These are phyloP conservation scores for Smittia aterrima DNA, from an alignment of 2,888 invertebrate genomes.

Conservation along the genomic window DNA sequence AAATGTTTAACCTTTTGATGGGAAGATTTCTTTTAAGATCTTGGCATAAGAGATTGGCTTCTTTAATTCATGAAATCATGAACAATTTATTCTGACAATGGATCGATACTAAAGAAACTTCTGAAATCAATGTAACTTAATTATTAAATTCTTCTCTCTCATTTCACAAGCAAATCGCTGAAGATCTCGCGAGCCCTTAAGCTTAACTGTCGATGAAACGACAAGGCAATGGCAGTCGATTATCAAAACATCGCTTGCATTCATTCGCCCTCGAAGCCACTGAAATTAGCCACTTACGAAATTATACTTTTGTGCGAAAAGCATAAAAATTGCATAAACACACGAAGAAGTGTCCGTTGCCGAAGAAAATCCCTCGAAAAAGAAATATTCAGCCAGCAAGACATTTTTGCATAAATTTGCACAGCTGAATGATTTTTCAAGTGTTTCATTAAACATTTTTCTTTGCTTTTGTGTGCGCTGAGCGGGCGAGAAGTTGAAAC, in stretches of 20 bases:
- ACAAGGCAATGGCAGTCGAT: constrained; percentile 9
- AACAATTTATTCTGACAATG: no score
- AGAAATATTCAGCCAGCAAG: neutral
- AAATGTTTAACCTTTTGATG: constrained; percentile 14
- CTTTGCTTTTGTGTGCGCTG: neutral
- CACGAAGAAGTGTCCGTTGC: constrained; percentile 2
- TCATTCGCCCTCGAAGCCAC: constrained; percentile 11
- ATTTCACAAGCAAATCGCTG: neutral
- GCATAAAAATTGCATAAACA: constrained; percentile 16
- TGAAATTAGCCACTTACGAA: constrained; percentile 38
- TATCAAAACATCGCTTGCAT: neutral
- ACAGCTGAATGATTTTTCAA: constrained; percentile 39
- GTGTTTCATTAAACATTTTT: constrained; percentile 34
- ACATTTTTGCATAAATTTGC: constrained; percentile 38
- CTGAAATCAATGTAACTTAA: no score
- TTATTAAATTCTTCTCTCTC: neutral
- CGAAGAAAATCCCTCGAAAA: constrained; percentile 8
- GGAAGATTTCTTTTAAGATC: neutral
- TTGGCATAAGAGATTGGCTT: neutral
- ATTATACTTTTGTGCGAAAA: constrained; percentile 12
- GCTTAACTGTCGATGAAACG: neutral
- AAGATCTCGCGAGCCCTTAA: constrained; percentile 11
- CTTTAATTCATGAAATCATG: neutral
- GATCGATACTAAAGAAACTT: no score
- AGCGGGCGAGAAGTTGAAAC: neutral